These are phyloP conservation scores for Triplophysa dalaica DNA, from an alignment of 2,113 vertebrate genomes.

Conservation along the genomic window DNA sequence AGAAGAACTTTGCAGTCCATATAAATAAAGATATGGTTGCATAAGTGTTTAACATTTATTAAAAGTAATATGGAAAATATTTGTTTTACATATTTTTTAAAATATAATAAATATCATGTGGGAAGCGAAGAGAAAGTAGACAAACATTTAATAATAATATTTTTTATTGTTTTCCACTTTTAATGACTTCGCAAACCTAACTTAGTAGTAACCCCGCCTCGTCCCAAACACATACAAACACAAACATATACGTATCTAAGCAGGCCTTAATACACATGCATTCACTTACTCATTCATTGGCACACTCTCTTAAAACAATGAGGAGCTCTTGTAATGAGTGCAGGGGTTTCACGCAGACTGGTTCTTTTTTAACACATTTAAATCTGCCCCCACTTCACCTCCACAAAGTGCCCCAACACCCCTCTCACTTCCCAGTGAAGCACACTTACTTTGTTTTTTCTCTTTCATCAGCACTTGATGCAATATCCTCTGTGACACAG, in stretches of 20 bases:
- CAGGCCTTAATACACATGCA: conserved; percentile 44
- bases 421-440: conserved; percentile 35
- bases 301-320: conserved; percentile 51
- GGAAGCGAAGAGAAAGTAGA: not conserved
- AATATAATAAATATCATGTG: too few species aligned
- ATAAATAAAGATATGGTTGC: conserved; percentile 9
- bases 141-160: not conserved
- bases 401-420: conserved; percentile 57
- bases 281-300: conserved; percentile 44
- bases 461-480: conserved; percentile 17
- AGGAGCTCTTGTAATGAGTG: conserved; percentile 15
- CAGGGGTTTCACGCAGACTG: conserved; percentile 30
- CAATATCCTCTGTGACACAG: conserved; percentile 17
- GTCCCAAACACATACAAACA: conserved; percentile 1
- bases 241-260: not conserved
- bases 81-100: too few species aligned
- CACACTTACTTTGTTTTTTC: not conserved
- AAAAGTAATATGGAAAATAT: not conserved
- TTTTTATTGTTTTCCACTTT: not conserved
- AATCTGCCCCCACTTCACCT: conserved; percentile 74
- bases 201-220: too few species aligned
- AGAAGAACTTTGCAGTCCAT: conserved; percentile 17
- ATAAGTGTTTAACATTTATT: not conserved
- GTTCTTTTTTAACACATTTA: conserved; percentile 68
- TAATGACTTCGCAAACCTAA: conserved; percentile 7